Evolutionary conservation across 2,797 vertebrate genomes (phyloP).

Genomic region (Pygocentrus nattereri): DNA sequence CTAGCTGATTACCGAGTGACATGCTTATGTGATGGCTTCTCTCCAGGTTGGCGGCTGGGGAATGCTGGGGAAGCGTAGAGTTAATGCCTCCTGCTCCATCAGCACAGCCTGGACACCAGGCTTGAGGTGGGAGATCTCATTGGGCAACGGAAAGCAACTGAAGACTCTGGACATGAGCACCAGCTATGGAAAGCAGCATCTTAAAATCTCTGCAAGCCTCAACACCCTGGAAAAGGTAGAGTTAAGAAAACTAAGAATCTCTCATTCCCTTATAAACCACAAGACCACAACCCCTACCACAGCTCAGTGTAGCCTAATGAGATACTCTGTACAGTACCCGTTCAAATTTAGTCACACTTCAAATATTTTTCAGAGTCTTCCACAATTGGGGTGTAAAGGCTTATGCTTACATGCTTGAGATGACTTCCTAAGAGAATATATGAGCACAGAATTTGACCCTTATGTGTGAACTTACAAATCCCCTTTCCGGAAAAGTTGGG

Average conservation of each 20-base stretch:
- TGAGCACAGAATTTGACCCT: no score
- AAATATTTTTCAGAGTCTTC: no score
- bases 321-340: no score
- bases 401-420: no score
- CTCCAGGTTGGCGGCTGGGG: slow-evolving; percentile 71
- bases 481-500: no score
- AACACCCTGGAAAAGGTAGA: slow-evolving; percentile 75
- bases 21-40: neutral
- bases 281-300: no score
- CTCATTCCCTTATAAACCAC: no score
- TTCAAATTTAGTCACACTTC: no score
- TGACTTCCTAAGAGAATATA: no score
- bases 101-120: slow-evolving; percentile 81
- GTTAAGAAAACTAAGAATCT: neutral
- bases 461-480: no score
- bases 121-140: slow-evolving; percentile 77
- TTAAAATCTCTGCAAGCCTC: slow-evolving; percentile 80
- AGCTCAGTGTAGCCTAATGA: no score
- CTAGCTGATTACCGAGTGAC: neutral
- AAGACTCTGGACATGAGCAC: slow-evolving; percentile 80
- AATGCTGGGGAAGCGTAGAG: slow-evolving; percentile 67
- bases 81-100: slow-evolving; percentile 75
- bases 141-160: slow-evolving; percentile 74
- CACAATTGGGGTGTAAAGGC: no score
- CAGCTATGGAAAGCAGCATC: slow-evolving; percentile 76